Conservation (phyloP, 92 coral and sea anemone genomes). For the Phenganax stokvisi region DNA sequence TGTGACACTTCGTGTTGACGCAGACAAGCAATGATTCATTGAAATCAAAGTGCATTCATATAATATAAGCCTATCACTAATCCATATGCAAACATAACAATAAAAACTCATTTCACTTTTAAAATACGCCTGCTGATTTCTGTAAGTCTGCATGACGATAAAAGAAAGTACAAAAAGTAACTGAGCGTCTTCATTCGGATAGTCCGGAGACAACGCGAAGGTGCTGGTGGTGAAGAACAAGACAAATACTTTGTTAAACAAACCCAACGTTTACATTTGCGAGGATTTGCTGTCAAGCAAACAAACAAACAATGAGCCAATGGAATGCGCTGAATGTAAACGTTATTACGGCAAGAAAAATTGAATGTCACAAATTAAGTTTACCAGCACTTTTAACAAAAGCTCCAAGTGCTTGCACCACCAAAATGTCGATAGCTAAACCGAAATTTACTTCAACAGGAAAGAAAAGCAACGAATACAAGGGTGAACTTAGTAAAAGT, state of each 20-base stretch:
- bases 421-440: not conserved
- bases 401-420: not conserved
- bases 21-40: conserved; percentile 1
- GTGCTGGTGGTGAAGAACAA: too few species aligned
- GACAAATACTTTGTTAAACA: not conserved
- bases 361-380: conserved; percentile 6
- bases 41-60: conserved; percentile 2
- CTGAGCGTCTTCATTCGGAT: not conserved
- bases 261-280: not conserved
- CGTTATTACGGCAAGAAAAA: conserved; percentile 20
- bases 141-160: not conserved
- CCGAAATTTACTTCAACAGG: not conserved
- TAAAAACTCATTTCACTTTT: conserved; percentile 26
- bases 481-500: not conserved
- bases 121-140: conserved; percentile 10
- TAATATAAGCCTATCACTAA: conserved; percentile 15
- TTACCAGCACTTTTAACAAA: conserved; percentile 10
- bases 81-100: conserved; percentile 35
- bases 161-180: too few species aligned
- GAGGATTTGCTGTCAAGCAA: conserved; percentile 1
- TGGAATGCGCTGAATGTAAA: conserved; percentile 22
- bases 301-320: conserved; percentile 13
- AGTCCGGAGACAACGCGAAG: not conserved
- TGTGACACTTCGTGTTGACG: not conserved
- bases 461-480: not conserved